These are phyloP conservation scores for Drusus annulatus DNA, from an alignment of 1,140 invertebrate species.

Conservation along the genomic window DNA sequence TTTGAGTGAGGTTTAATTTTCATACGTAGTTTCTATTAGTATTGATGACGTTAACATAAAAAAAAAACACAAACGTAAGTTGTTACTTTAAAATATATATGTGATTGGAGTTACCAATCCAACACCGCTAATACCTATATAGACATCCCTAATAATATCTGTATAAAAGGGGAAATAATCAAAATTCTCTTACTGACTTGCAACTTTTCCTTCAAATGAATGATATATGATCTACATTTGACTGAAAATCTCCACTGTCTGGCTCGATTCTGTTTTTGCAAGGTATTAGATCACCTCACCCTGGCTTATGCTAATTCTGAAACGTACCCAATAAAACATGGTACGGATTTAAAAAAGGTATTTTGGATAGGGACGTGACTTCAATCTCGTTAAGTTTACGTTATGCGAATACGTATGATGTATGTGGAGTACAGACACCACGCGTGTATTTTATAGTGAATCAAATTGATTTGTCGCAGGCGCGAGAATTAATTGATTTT, in stretches of 20 bases:
- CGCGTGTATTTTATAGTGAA: background rate
- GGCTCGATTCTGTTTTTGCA: constrained; percentile 43
- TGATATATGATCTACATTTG: constrained; percentile 9
- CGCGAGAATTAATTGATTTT: too few species aligned
- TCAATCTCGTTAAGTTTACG: background rate
- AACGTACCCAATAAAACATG: constrained; percentile 51
- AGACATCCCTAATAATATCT: too few species aligned
- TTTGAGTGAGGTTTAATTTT: too few species aligned
- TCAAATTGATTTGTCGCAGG: too few species aligned
- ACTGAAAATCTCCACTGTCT: constrained; percentile 46
- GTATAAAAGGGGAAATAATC: too few species aligned
- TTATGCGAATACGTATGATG: background rate
- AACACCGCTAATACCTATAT: too few species aligned
- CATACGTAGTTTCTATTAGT: too few species aligned
- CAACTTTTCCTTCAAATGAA: background rate
- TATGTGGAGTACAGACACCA: background rate
- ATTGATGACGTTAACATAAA: too few species aligned
- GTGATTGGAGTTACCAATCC: too few species aligned
- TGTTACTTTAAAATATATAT: too few species aligned
- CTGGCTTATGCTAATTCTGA: constrained; percentile 54
- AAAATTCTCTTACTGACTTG: too few species aligned
- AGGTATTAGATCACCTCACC: constrained; percentile 42
- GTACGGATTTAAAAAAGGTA: constrained; percentile 7
- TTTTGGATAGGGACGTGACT: background rate
- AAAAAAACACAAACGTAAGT: too few species aligned